Conservation (phyloP, 2,888 invertebrate genomes). For the Vandiemenella viatica region DNA sequence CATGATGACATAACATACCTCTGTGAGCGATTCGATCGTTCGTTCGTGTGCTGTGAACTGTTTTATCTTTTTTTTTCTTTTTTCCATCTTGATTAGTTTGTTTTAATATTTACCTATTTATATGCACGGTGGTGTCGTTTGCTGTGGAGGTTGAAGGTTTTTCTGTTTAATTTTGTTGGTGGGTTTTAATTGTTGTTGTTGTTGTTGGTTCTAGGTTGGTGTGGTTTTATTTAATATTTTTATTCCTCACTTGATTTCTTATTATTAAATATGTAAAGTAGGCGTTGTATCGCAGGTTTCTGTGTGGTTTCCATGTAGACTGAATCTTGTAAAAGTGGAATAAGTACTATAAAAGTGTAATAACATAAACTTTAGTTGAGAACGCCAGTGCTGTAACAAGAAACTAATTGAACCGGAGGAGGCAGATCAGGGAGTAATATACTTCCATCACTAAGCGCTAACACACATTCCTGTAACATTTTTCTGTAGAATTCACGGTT, state of each 20-base stretch:
- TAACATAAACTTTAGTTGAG: too few relatives aligned
- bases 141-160: slow-evolving; percentile 10
- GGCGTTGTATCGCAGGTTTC: neutral
- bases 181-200: slow-evolving; percentile 6
- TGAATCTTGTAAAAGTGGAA: too few relatives aligned
- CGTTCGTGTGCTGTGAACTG: slow-evolving; percentile 1
- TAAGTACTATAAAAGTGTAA: too few relatives aligned
- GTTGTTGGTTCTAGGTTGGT: slow-evolving; percentile 8
- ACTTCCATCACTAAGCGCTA: too few relatives aligned
- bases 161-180: slow-evolving; percentile 3
- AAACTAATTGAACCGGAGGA: too few relatives aligned
- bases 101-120: neutral
- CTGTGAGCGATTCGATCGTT: neutral
- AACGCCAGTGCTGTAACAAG: too few relatives aligned
- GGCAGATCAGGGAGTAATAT: too few relatives aligned
- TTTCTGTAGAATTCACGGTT: too few relatives aligned
- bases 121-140: slow-evolving; percentile 16
- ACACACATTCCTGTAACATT: too few relatives aligned
- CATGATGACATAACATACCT: too few relatives aligned
- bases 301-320: neutral
- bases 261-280: neutral
- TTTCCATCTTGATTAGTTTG: neutral
- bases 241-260: slow-evolving; percentile 4
- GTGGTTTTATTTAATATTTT: slow-evolving; percentile 6
- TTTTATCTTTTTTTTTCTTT: slow-evolving; percentile 1